phyloP scores from a whole-genome alignment of 2,888 invertebrate genomes.

The Apocheima hispidaria region DNA sequence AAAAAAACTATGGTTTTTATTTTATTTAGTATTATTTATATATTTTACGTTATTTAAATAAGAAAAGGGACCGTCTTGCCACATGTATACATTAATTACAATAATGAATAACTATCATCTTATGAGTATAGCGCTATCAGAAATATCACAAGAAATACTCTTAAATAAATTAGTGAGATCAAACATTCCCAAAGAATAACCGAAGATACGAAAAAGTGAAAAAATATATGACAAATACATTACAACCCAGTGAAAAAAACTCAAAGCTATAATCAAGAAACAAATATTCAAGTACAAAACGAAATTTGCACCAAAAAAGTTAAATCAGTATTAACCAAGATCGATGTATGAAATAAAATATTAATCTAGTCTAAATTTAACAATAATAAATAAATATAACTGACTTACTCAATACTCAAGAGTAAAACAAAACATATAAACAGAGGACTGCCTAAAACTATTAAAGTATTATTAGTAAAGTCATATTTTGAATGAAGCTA shows the following conservation, averaged over 20 bases:
- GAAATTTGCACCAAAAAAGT: conserved; percentile 44
- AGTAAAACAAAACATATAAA: neutral
- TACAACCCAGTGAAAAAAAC: neutral
- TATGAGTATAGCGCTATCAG: neutral
- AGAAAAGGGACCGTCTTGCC: neutral
- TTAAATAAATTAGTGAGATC: conserved; percentile 25
- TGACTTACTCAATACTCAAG: neutral
- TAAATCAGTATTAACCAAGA: neutral
- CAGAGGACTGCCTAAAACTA: conserved; percentile 6
- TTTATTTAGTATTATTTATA: neutral
- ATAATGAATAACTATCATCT: neutral
- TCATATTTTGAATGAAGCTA: neutral
- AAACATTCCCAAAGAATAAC: conserved; percentile 55
- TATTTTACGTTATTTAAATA: no score
- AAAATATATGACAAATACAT: neutral
- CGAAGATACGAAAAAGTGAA: conserved; percentile 26
- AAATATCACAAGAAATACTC: conserved; percentile 9
- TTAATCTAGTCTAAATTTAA: conserved; percentile 7
- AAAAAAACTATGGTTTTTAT: no score
- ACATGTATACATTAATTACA: neutral
- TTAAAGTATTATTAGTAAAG: neutral
- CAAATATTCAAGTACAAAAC: neutral
- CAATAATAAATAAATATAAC: conserved; percentile 9
- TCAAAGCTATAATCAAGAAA: conserved; percentile 13
- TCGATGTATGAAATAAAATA: conserved; percentile 4